Base-by-base conservation (phyloP, 2,888 invertebrate species). In the Linnaemya vulpina region DNA sequence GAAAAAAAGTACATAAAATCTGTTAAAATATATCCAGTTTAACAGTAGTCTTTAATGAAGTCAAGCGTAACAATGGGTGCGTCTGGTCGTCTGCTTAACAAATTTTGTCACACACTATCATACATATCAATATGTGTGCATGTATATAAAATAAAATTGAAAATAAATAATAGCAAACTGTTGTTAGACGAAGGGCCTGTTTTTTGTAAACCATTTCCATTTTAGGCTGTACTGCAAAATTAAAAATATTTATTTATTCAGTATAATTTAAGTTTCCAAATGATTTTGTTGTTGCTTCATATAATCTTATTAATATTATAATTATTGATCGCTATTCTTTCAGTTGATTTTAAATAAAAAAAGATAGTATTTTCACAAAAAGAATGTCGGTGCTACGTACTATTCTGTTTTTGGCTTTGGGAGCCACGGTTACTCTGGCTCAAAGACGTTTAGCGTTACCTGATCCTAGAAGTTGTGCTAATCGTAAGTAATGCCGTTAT, bases 401-500 rank as follows among this genome's bases (percentile, higher is more conserved):
- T 68, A 84, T 92, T 87, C 93, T 94, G 91, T 94, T 96, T 89
- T 94, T 96, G 90, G 94, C 95, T 88, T 92, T 96, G 88, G 95
- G 95, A 90, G 94, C 94, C 87, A 94, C 94, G 63, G 93, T 94
- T 89, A 94, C 95, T 70, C 93, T 95, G 90, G 97, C 96, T 81
- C 97, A 97, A 93, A 94, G 97, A 89, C 95, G 97, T 87, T 94
- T 97, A 86, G 97, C 97, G 38, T 93, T 97, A 87, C 97, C 97
- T 74, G 97, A 97, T 93, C 97, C 97, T 53, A 94, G 96, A 91
- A 97, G 97, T 93, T 97, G 97, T 93, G 95, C 96, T 83, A 97
- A 97, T 93, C 95, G 97, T 97, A 94, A 94, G 96, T 95, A 91
- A 15, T 13, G 22, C 13, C 10, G 0, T 30, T 46, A 22, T 79